A percentile compares a stretch with the other conserved stretches of the same genome.
phyloP scores from a whole-genome alignment of 1,140 invertebrate genomes.

The Gonatopus flavifemur region DNA sequence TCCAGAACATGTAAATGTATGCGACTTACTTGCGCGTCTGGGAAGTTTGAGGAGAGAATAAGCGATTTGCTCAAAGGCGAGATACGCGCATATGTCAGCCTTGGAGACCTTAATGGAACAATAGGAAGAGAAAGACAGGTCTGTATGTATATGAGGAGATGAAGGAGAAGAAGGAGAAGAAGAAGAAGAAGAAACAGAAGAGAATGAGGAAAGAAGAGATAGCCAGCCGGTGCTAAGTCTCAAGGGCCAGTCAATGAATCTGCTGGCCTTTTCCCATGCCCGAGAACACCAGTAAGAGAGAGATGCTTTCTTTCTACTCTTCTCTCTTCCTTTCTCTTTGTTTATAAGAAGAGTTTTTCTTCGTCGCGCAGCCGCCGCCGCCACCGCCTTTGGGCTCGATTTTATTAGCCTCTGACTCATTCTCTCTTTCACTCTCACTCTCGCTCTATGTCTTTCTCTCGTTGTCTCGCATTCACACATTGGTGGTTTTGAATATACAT shows the following conservation, averaged over 20 bases:
- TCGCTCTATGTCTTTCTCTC: neutral
- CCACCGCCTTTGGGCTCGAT: conserved; percentile 27
- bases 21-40: too few relatives aligned
- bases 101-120: conserved; percentile 37
- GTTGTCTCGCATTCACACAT: neutral
- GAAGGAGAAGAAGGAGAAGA: neutral
- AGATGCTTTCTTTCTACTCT: neutral
- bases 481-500: too few relatives aligned
- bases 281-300: conserved; percentile 21
- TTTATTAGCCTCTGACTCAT: conserved; percentile 45
- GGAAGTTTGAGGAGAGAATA: too few relatives aligned
- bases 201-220: conserved; percentile 4
- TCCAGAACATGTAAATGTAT: too few relatives aligned
- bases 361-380: conserved; percentile 15
- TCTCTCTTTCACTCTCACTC: conserved; percentile 18
- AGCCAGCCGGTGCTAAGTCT: conserved; percentile 32
- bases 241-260: conserved; percentile 43
- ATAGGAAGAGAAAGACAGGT: too few relatives aligned
- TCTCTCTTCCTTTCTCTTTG: too few relatives aligned
- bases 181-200: conserved; percentile 10
- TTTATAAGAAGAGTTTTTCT: too few relatives aligned
- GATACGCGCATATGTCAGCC: conserved; percentile 15
- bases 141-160: neutral
- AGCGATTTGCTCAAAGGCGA: conserved; percentile 15
- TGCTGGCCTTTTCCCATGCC: conserved; percentile 48